Evolutionary conservation across 2,113 vertebrate genomes (phyloP), one percentile per base, ranked within the genome.

Genomic region (Falcunculus frontatus): DNA sequence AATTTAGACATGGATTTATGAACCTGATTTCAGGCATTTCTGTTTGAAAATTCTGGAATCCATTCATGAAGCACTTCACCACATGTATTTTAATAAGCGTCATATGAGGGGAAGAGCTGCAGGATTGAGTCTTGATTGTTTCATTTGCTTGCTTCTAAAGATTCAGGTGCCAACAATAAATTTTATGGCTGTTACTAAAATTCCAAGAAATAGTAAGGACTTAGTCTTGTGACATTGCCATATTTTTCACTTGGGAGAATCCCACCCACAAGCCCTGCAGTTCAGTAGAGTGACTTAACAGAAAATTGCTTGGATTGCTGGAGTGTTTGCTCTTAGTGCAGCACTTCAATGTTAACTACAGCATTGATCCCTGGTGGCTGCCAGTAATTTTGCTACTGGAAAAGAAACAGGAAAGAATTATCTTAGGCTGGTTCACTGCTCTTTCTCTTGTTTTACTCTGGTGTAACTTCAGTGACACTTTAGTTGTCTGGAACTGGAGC

Each of bases 181-280:
- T 84, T 93, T 93, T 90, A 92, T 69, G 57, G 47, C 37, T 79
- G 32, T 92, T 90, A 92, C 73, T 90, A 72, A 93, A 94, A 95
- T 95, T 94, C 90, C 88, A 94, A 87, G 95, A 94, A 95, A 90
- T 15, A 86, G 39, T 77, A 50, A 87, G 35, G 72, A 93, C 72
- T 95, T 72, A 42, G 35, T 53, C 44, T 84, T 84, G 64, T 52
- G 47, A 41, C n/a, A 86, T 35, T 92, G 53, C 57, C 3, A 1
- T 88, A 70, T 94, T 92, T 93, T 92, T 69, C 95, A 73, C 86
- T 90, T 86, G 92, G 90, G 92, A 97, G 82, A 96, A 90, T 84
- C 87, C 88, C 95, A 93, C 83, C 68, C 92, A 90, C 60, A 75
- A 81, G 37, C 52, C 16, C 70, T 87, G 90, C 77, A 78, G 69